Evolutionary conservation across 2,888 invertebrate species (phyloP).

Genomic region (Cataglyphis altisquamis): DNA sequence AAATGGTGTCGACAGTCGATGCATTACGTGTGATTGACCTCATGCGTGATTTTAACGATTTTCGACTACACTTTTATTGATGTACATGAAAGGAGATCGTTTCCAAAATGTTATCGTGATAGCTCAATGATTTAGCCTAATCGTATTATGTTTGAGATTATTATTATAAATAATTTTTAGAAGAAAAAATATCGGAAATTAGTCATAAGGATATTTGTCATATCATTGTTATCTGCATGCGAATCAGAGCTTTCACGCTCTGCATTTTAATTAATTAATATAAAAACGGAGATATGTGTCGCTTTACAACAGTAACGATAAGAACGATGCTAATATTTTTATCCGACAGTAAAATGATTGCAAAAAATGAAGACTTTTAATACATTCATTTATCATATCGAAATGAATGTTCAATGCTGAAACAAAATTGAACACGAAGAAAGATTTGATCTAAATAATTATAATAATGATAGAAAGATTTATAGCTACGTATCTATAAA

Average conservation of each 20-base stretch:
- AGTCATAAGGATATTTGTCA: background rate
- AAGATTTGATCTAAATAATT: background rate
- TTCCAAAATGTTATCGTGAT: background rate
- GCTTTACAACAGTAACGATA: background rate
- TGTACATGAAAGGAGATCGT: background rate
- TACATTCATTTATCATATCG: background rate
- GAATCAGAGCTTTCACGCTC: background rate
- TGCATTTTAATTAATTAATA: background rate
- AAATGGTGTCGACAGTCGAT: constrained; percentile 36
- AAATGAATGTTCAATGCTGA: background rate
- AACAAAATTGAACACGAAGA: background rate
- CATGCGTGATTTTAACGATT: constrained; percentile 25
- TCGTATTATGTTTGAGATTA: background rate
- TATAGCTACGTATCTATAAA: background rate
- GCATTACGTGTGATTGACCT: constrained; percentile 11
- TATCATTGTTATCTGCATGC: background rate
- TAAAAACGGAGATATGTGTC: background rate
- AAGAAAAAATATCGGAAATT: background rate
- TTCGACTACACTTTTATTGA: background rate
- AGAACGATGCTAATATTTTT: background rate
- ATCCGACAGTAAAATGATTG: background rate
- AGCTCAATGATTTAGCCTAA: constrained; percentile 10
- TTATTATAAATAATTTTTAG: background rate
- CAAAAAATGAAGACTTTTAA: background rate
- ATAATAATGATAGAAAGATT: background rate